Evolutionary conservation across 2,888 invertebrate species (phyloP), one percentile per base, ranked within the genome.

Genomic region (Leucophenga maculata): DNA sequence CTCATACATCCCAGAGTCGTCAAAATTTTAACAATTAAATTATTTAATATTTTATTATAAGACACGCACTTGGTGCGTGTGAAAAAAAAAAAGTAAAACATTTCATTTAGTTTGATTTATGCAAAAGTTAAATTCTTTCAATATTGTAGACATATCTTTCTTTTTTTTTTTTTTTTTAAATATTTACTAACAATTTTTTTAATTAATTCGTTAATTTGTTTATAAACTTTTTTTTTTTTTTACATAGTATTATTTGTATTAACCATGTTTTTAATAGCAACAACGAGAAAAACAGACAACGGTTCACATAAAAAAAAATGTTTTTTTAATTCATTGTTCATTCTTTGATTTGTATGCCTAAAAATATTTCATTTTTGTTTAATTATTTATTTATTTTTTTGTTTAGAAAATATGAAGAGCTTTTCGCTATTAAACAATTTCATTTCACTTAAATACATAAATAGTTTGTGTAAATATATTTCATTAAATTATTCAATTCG

Each of bases 241-340:
- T 39, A 39, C 39, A 39, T 39, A 39, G 39, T 39, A 11, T 39
- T 39, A 39, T 11, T 39, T 9, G 8, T 11, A 39, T 39, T 39
- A 11, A 6, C 39, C 39, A 39, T 39, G 8, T 39, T 6, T 50
- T 44, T n/a, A 44, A 62, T 22, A 46, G 44, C 46, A 62, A 62
- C 62, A 62, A 62, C 62, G 48, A 48, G 46, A 62, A 62, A 62
- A 62, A 62, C 62, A 62, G 20, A 62, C 62, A 62, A 62, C 62
- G 8, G 3, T 46, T 20, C 14, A 62, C 20, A 62, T 8, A 22
- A 18, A 62, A 60, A 31, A 32, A 32, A 4, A 9, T 22, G 54
- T 59, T 59, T 6, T 26, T 59, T 59, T 59, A 8, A 16, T 55
- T 55, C 22, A 8, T 59, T 57, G 32, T 32, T 32, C n/a, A n/a